Evolutionary conservation across 2,888 invertebrate species (phyloP), one percentile per base, ranked within the genome.

Genomic region (Strigamia crassipes): DNA sequence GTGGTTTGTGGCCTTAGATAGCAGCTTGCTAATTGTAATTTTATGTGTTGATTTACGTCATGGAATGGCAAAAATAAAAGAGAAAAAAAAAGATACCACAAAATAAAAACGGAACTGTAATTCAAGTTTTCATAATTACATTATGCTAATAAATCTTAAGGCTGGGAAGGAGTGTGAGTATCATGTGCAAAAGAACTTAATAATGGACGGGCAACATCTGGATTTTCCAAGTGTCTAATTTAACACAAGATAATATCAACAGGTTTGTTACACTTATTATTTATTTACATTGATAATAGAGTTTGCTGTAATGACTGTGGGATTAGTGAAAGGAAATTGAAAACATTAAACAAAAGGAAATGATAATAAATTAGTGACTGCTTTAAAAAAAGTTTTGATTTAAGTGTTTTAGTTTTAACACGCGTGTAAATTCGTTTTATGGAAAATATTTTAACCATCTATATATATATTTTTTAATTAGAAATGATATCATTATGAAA

Each of bases 181-280:
- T 23, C 61, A 66, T 23, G 61, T 66, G 23, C 18, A 23, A 66
- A 66, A 66, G 61, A 38, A 38, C 4, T 38, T 9, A 38, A 38
- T 38, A 66, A 66, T 66, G 61, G 61, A 66, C 61, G 23, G 23
- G 23, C 61, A 23, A 66, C 61, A 21, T 66, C 46, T 46, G 46
- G 46, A 46, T n/a, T 46, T 13, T 46, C 9, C 46, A 46, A 46
- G 13, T n/a, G 13, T n/a, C 46, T 46, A 46, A 12, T 46, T 46
- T 46, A 46, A 46, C 15, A 15, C 15, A n/a, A 46, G 46, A 46
- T 46, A 46, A 46, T 46, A 46, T 9, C 46, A 46, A 46, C 46
- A 46, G 15, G 46, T 46, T 46, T 46, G 46, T 46, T 46, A n/a
- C 5, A 46, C n/a, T 46, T n/a, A 46, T 46, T 46, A 46, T 46